Base-by-base conservation (phyloP, 2,888 invertebrate species). In the Galerucella pusilla region DNA sequence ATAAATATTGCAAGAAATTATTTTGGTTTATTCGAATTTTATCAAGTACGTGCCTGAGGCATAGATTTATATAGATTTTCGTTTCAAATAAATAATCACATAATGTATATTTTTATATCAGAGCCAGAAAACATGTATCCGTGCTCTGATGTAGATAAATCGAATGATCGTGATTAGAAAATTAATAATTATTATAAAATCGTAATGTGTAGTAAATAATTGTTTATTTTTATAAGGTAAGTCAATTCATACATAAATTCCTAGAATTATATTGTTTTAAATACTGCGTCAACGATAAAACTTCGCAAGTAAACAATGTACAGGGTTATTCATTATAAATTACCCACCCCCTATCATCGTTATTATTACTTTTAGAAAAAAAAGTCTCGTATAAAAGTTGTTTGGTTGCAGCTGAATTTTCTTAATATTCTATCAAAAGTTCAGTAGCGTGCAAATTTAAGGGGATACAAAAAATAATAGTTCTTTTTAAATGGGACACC, bases 61-160 rank as follows among this genome's bases (percentile, higher is more conserved):
- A 57, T 57, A 9, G 57, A 16, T 10, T 57, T 20, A 57, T 57
- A 57, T 20, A 57, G 20, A 16, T 57, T 57, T 57, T 57, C 10
- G 7, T 16, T 57, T 20, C 11, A 57, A 57, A 57, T 57, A 57
- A 20, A 57, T 20, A 16, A 16, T 16, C 54, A 16, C 16, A 7
- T 20, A 1, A 57, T 20, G 11, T 20, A 57, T 20, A 57, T 9
- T 20, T 57, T 16, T 57, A 57, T 57, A 20, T 57, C 57, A 57
- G 57, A 57, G 57, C 57, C 10, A 20, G 57, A 57, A 57, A 57
- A 57, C 57, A 57, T 57, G 57, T 57, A 57, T 20, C 9, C 57
- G 16, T 11, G 57, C 57, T 57, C 57, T 10, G 57, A 16, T 57
- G 57, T 57, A 57, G 57, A 16, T 20, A 57, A 57, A 57, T 57